phyloP scores from a whole-genome alignment of 1,140 invertebrate species.

The Lucilia cuprina region DNA sequence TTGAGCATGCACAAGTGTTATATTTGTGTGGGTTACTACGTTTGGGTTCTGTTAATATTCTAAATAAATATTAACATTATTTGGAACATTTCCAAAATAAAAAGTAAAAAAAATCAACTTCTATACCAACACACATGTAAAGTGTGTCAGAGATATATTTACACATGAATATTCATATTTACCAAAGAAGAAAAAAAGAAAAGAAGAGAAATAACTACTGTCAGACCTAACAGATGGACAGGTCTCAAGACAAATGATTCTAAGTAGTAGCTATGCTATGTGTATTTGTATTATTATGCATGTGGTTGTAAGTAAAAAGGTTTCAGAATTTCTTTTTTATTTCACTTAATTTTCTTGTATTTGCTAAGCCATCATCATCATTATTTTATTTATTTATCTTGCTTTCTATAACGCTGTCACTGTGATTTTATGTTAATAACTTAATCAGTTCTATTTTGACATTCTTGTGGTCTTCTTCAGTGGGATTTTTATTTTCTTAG shows the following conservation, averaged over 20 bases:
- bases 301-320: background rate
- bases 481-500: background rate
- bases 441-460: slow-evolving; percentile 16
- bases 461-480: background rate
- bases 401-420: background rate
- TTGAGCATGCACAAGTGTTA: background rate
- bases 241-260: background rate
- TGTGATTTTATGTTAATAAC: slow-evolving; percentile 12
- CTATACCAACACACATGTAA: background rate
- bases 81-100: slow-evolving; percentile 2
- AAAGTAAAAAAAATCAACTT: background rate
- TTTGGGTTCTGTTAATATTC: slow-evolving; percentile 5
- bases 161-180: background rate
- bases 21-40: background rate
- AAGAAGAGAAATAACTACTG: background rate
- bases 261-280: background rate
- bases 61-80: slow-evolving; percentile 27
- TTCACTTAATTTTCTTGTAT: background rate
- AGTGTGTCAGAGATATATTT: background rate
- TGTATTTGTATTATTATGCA: background rate
- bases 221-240: background rate
- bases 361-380: background rate
- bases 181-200: background rate
- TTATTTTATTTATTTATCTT: background rate
- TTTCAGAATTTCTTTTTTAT: background rate